These are phyloP conservation scores for Apamea anceps DNA, from an alignment of 2,888 invertebrate genomes.

Conservation along the genomic window DNA sequence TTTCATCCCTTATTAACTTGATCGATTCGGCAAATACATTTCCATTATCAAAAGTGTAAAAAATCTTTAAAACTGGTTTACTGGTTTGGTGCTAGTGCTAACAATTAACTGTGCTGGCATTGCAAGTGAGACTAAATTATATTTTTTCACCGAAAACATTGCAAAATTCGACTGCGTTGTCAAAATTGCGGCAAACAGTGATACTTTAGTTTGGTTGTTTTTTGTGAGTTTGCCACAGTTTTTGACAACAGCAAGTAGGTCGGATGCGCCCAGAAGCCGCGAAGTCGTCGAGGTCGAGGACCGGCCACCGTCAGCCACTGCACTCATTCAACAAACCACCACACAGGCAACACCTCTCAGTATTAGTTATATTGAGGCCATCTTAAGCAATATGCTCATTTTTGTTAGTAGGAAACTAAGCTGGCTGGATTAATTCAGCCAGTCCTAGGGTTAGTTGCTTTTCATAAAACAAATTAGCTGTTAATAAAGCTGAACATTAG, in stretches of 20 bases:
- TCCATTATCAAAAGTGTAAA: constrained; percentile 8
- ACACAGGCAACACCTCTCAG: constrained; percentile 37
- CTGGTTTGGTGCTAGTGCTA: constrained; percentile 62
- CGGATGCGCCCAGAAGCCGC: constrained; percentile 85
- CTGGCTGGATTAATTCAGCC: constrained; percentile 19
- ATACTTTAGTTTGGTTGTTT: constrained; percentile 5
- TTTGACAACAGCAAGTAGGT: constrained; percentile 75
- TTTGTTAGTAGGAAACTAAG: constrained; percentile 41
- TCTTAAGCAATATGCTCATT: constrained; percentile 43
- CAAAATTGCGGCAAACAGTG: constrained; percentile 50
- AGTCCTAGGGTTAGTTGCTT: constrained; percentile 42
- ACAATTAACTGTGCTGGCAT: constrained; percentile 60
- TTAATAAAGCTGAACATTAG: constrained; percentile 46
- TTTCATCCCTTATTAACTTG: not conserved
- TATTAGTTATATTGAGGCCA: constrained; percentile 46
- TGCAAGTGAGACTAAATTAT: constrained; percentile 59
- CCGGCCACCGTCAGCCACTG: constrained; percentile 83
- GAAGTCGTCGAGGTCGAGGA: constrained; percentile 68
- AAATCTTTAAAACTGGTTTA: constrained; percentile 32
- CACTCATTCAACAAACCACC: constrained; percentile 64
- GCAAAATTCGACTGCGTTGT: constrained; percentile 45
- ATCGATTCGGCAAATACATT: constrained; percentile 61
- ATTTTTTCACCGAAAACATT: constrained; percentile 50
- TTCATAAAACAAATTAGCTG: constrained; percentile 37
- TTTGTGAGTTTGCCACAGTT: constrained; percentile 41